Conservation (phyloP, 2,113 vertebrate species). For the Ageneiosus marmoratus region DNA sequence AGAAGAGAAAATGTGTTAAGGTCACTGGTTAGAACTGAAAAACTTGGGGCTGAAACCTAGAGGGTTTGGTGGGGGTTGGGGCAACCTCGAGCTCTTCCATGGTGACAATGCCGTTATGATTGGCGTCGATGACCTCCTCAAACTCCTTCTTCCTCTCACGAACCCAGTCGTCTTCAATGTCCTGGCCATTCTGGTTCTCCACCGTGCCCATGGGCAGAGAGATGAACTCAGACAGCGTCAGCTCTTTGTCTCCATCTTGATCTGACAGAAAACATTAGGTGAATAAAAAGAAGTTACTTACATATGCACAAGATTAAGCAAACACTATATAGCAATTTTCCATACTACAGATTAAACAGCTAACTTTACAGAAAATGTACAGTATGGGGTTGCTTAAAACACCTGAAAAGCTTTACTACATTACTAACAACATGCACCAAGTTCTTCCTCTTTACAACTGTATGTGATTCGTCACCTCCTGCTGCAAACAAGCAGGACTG, state of each 20-base stretch:
- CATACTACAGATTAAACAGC: background rate
- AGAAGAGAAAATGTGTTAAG: background rate
- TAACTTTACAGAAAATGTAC: background rate
- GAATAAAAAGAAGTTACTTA: background rate
- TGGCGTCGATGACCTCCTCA: constrained; percentile 87
- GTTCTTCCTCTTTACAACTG: background rate
- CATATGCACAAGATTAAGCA: background rate
- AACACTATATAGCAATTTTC: background rate
- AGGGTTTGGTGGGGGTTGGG: background rate
- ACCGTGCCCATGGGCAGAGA: constrained; percentile 91
- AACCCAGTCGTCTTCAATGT: constrained; percentile 94
- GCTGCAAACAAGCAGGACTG: background rate
- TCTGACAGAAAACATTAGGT: constrained; percentile 66
- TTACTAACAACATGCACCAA: background rate
- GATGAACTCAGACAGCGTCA: constrained; percentile 91
- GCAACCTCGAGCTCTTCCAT: constrained; percentile 92
- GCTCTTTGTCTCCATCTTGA: constrained; percentile 87
- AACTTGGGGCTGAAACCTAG: too few species aligned
- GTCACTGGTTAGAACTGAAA: background rate
- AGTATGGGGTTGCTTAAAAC: background rate
- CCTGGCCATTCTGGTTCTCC: constrained; percentile 92
- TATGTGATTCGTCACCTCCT: background rate
- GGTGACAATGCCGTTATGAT: constrained; percentile 85
- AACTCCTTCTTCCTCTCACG: constrained; percentile 90
- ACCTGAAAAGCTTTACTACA: background rate